A percentile compares a stretch with the other conserved stretches of the same genome.
phyloP scores from a whole-genome alignment of 2,113 vertebrate genomes.

The Isurus oxyrinchus region DNA sequence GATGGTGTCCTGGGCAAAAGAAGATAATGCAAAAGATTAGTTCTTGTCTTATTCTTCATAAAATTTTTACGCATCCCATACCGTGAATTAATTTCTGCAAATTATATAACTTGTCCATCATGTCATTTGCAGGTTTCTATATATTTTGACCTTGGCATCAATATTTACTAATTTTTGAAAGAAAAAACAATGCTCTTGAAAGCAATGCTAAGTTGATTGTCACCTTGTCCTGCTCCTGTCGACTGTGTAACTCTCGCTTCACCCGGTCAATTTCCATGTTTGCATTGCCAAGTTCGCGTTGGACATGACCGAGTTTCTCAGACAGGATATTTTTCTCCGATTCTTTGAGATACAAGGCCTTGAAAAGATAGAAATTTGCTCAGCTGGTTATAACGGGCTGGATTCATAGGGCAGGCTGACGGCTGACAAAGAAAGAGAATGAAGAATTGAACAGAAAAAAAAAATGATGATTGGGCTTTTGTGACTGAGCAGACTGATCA shows the following conservation, averaged over 20 bases:
- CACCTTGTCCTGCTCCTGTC: conserved; percentile 67
- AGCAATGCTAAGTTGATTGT: background rate
- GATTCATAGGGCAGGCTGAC: background rate
- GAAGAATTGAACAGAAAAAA: background rate
- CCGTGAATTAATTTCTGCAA: background rate
- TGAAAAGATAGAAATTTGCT: conserved; percentile 38
- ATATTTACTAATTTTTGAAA: background rate
- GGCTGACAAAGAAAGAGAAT: background rate
- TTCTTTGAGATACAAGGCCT: conserved; percentile 67
- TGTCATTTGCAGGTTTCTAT: background rate
- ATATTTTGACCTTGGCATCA: background rate
- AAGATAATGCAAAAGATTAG: background rate
- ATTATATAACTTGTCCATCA: background rate
- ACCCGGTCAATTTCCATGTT: conserved; percentile 53
- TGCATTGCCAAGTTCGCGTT: conserved; percentile 50
- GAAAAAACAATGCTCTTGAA: background rate
- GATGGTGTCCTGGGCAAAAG: conserved; percentile 49
- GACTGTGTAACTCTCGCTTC: conserved; percentile 53
- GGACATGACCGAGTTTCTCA: conserved; percentile 53
- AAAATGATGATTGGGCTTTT: background rate
- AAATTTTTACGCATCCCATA: background rate
- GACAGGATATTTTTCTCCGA: conserved; percentile 54
- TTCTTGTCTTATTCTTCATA: background rate
- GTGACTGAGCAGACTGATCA: background rate
- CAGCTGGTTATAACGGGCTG: background rate